Base-by-base conservation (phyloP, 2,888 invertebrate species). In the Epicampocera succincta region DNA sequence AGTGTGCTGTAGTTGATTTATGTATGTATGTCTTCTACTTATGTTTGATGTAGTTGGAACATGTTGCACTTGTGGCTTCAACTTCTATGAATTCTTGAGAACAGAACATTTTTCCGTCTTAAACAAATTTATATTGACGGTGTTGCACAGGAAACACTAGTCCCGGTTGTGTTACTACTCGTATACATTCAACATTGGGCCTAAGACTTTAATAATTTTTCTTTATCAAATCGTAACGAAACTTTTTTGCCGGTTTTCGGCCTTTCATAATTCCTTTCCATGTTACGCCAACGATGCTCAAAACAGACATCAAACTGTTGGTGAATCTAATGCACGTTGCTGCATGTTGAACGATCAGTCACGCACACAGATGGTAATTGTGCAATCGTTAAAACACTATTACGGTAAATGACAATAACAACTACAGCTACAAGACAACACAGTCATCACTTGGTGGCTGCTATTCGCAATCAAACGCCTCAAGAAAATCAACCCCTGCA, bases 361-460 rank as follows among this genome's bases (percentile, higher is more conserved):
- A 73, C 65, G 77, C 69, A 74, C 52, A 60, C 50, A 52, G 46
- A 73, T 61, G 52, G 78, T 75, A 78, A 82, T 82, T 78, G 78
- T 78, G 66, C 74, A 66, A 78, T 82, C 71, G 74, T 82, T 82
- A 74, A 68, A 76, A 71, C 74, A 75, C 78, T 60, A 75, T 75
- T 78, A 61, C 66, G 54, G 33, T 66, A 54, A 65, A 66, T 21
- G 46, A 60, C 58, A 65, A 58, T 33, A 63, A 77, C 40, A 38
- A 69, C 29, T 11, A 19, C n/a, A 38, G 46, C 33, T 9, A 12
- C 11, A 58, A 61, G 21, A 71, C 6, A n/a, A 58, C 65, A 42
- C 56, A 69, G 48, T 63, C 72, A 63, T 61, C 68, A 69, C 63
- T 68, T 73, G 73, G 44, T 58, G 60, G 72, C 40, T 21, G 48